phyloP scores from a whole-genome alignment of 2,888 invertebrate genomes.

The Nomada goodeniana region DNA sequence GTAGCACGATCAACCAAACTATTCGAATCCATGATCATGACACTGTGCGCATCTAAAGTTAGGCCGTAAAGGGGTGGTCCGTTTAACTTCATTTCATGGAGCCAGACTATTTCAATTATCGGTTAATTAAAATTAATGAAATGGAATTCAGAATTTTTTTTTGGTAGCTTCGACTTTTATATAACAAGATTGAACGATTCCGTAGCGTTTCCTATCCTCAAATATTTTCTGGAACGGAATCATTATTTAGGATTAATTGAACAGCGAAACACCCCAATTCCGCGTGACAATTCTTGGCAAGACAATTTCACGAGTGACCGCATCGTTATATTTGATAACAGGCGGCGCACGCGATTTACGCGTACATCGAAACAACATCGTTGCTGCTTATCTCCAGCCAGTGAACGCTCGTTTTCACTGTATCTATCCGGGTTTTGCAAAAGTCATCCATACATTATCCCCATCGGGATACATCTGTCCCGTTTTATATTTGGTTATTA shows the following conservation, averaged over 20 bases:
- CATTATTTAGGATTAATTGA: background rate
- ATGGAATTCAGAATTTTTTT: background rate
- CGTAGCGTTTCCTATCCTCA: too few species aligned
- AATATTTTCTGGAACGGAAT: too few species aligned
- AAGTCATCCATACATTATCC: slow-evolving; percentile 15
- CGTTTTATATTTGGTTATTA: slow-evolving; percentile 50
- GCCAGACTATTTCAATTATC: background rate
- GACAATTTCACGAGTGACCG: slow-evolving; percentile 26
- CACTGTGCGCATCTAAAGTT: background rate
- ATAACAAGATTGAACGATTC: too few species aligned
- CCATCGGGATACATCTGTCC: slow-evolving; percentile 4
- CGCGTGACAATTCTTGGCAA: background rate
- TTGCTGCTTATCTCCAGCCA: slow-evolving; percentile 46
- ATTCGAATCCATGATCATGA: background rate
- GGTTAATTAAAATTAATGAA: background rate
- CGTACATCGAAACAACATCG: background rate
- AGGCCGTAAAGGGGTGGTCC: background rate
- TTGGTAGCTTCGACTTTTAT: too few species aligned
- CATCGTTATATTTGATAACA: slow-evolving; percentile 41
- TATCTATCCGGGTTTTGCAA: background rate
- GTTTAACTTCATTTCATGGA: background rate
- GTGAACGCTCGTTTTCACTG: slow-evolving; percentile 1
- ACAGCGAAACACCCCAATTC: background rate
- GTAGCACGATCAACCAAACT: background rate
- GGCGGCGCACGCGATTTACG: slow-evolving; percentile 6